Conservation (phyloP, 2,888 invertebrate species). For the Acanthacorydalis orientalis region DNA sequence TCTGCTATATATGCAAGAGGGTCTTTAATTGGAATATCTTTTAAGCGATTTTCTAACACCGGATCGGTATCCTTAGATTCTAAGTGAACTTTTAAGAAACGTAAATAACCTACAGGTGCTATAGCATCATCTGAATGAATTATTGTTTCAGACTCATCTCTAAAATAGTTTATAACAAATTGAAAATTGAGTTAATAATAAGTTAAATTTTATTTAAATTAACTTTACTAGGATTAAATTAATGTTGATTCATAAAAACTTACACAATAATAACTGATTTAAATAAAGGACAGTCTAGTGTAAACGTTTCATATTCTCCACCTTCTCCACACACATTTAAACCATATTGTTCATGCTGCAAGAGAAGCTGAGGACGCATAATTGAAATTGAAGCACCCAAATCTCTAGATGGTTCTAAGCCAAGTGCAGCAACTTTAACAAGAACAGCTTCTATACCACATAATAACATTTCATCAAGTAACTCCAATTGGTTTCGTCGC, state of each 20-base stretch:
- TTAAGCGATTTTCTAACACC: constrained; percentile 19
- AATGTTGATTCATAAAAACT: constrained; percentile 29
- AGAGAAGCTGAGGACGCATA: constrained; percentile 71
- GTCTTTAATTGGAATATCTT: constrained; percentile 7
- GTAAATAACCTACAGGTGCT: constrained; percentile 88
- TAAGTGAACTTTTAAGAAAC: constrained; percentile 67
- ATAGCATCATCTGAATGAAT: constrained; percentile 84
- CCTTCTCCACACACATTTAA: constrained; percentile 96
- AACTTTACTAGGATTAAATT: not conserved
- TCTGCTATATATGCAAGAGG: constrained; percentile 19
- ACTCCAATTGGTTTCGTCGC: constrained; percentile 86
- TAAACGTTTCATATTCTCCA: constrained; percentile 97
- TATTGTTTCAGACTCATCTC: constrained; percentile 72
- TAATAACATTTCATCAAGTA: constrained; percentile 92
- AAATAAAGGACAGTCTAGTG: constrained; percentile 92
- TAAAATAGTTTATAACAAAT: constrained; percentile 19
- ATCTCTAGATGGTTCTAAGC: constrained; percentile 72
- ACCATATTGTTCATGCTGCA: constrained; percentile 87
- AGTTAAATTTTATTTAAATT: not conserved
- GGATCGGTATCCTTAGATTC: constrained; percentile 40
- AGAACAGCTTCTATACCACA: constrained; percentile 84
- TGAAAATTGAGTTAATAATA: constrained; percentile 5
- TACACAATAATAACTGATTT: constrained; percentile 77
- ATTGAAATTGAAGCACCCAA: constrained; percentile 72
- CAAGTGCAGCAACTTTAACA: constrained; percentile 93